Percentiles rank a stretch among this genome's conserved stretches.
These are phyloP conservation scores for Epicauta chinensis DNA, from an alignment of 1,140 invertebrate species.

Conservation along the genomic window DNA sequence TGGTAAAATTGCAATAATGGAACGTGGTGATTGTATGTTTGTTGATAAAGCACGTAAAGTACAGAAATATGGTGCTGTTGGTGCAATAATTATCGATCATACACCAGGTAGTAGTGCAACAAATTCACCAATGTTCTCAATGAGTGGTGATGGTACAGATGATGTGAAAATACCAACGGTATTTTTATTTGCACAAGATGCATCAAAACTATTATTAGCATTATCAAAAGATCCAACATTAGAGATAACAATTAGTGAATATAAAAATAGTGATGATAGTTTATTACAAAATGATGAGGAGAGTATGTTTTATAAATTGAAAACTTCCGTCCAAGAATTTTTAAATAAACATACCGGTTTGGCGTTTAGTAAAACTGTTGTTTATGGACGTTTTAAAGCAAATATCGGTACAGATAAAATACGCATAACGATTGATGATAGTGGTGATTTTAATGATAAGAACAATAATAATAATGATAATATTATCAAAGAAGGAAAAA, in stretches of 20 bases:
- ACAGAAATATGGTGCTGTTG: slow-evolving; percentile 76
- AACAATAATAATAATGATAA: slow-evolving; percentile 2
- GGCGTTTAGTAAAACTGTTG: slow-evolving; percentile 32
- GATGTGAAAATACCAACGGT: slow-evolving; percentile 87
- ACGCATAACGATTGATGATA: slow-evolving; percentile 25
- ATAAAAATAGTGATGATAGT: slow-evolving; percentile 28
- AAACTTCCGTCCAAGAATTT: slow-evolving; percentile 42
- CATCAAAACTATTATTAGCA: slow-evolving; percentile 55
- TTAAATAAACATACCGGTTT: slow-evolving; percentile 41
- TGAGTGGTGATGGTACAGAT: slow-evolving; percentile 88
- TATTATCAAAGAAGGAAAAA: too few relatives aligned
- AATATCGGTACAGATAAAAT: slow-evolving; percentile 35
- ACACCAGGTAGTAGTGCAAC: slow-evolving; percentile 62
- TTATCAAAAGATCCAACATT: slow-evolving; percentile 46
- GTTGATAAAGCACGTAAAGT: slow-evolving; percentile 85
- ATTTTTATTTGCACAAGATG: slow-evolving; percentile 84
- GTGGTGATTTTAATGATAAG: slow-evolving; percentile 7
- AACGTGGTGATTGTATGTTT: slow-evolving; percentile 92
- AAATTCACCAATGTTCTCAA: slow-evolving; percentile 81
- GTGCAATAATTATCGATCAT: slow-evolving; percentile 87
- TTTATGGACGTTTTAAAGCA: slow-evolving; percentile 32
- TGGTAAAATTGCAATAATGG: slow-evolving; percentile 77
- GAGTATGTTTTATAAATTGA: slow-evolving; percentile 41
- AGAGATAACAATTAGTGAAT: slow-evolving; percentile 49
- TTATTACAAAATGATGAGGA: slow-evolving; percentile 34